phyloP scores from a whole-genome alignment of 2,888 invertebrate species.

The Eilema caniola region DNA sequence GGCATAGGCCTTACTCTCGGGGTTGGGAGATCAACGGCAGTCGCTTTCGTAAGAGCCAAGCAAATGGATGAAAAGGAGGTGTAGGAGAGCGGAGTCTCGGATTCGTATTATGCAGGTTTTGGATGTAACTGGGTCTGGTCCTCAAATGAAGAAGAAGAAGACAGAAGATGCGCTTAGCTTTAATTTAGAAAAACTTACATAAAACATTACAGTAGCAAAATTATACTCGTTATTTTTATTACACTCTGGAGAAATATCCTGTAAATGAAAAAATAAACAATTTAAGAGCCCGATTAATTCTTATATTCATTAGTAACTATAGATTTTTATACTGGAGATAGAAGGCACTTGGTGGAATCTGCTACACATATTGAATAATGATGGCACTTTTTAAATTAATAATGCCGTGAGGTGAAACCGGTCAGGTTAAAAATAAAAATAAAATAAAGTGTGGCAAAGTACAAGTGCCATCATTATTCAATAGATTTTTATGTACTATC shows the following conservation, averaged over 20 bases:
- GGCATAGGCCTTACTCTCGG: not conserved
- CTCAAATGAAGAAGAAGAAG: not conserved
- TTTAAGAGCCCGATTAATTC: no score
- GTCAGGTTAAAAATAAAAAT: no score
- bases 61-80: not conserved
- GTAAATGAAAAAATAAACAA: constrained; percentile 59
- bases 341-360: no score
- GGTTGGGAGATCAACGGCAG: not conserved
- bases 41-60: not conserved
- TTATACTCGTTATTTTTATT: constrained; percentile 96
- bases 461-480: no score
- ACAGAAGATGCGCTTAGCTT: not conserved
- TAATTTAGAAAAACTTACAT: constrained; percentile 89
- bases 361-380: no score
- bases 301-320: no score
- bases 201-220: constrained; percentile 98
- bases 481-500: not conserved
- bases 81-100: not conserved
- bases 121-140: not conserved
- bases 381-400: no score
- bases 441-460: no score
- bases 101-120: not conserved
- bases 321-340: not conserved
- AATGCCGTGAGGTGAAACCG: no score
- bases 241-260: constrained; percentile 95